A percentile compares a stretch with the other conserved stretches of the same genome.
These are phyloP conservation scores for Pica pica DNA, from an alignment of 2,113 vertebrate genomes.

Conservation along the genomic window DNA sequence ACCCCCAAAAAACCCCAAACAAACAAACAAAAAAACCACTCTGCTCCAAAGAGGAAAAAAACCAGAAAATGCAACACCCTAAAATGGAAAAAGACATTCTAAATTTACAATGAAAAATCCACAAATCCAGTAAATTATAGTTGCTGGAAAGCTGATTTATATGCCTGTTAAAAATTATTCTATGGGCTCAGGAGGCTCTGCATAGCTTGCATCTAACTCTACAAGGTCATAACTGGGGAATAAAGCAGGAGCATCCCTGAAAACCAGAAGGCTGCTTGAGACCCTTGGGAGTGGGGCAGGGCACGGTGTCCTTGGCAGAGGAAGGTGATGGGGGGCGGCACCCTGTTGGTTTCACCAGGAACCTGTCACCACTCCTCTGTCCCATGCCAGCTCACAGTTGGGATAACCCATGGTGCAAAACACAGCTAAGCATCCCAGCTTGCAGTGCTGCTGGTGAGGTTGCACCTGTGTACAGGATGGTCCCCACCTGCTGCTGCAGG, in stretches of 20 bases:
- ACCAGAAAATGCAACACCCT: background rate
- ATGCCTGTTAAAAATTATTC: background rate
- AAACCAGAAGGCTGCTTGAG: background rate
- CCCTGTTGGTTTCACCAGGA: background rate
- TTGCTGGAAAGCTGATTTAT: background rate
- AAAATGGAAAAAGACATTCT: background rate
- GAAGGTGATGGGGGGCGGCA: background rate
- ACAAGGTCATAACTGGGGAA: too few species aligned
- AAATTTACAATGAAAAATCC: background rate
- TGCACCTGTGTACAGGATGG: background rate
- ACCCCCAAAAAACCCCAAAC: too few species aligned
- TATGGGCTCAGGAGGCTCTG: background rate
- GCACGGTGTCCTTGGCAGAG: background rate
- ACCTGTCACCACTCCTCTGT: background rate
- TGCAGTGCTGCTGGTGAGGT: background rate
- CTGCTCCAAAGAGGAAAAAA: background rate
- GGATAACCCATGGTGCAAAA: background rate
- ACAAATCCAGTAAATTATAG: too few species aligned
- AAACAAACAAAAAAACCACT: background rate
- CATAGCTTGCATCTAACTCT: rapidly evolving
- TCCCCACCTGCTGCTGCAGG: background rate
- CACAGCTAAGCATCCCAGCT: background rate
- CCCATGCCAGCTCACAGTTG: background rate
- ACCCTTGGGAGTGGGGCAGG: too few species aligned
- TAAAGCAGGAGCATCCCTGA: background rate